Evolutionary conservation across 2,888 invertebrate species (phyloP), one percentile per base, ranked within the genome.

Genomic region (Drosophila diplacantha): DNA sequence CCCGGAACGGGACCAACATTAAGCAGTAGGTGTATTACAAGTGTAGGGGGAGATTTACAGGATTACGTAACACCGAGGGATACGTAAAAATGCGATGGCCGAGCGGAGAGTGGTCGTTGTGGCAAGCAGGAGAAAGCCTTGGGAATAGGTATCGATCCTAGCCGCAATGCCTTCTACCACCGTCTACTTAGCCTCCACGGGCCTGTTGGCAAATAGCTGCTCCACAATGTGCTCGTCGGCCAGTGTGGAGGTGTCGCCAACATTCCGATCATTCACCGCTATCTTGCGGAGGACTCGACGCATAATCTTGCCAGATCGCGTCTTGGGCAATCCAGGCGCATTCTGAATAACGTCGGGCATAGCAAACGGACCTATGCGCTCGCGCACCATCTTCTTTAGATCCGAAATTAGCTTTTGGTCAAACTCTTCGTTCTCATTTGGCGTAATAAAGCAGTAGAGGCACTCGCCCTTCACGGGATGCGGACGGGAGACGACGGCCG

Each of bases 251-350:
- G 92, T 93, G 89, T 99, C 99, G 5, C 99, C 99, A 38, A 99
- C 92, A 74, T 97, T 93, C 46, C 89, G 90, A 85, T 98, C 97
- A 37, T 96, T 95, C 3, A 94, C 89, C 0, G 99, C 98, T 14
- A 99, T 93, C 89, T 98, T 97, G 69, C 98, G 91, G 66, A 99
- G 90, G 61, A 99, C 94, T 71, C 99, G 91, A 65, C 99, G 92
- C 96, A 99, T 98, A 66, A 99, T 98, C 90, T 99, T 99, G 3
- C 99, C 99, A 0, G 98, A 98, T 47, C 98, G 91, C 0, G 98
- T 98, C 89, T 99, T 98, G 0, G 99, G 99, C 69, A 99, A 90
- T 0, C 94, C 95, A 0, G 97, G 96, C 0, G 98, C 98, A 87
- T 95, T 92, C 76, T 99, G 99, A 60, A 99, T 93, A 35, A 94